Base-by-base conservation (phyloP, 37 sponge, comb jelly and placozoan genomes). In the Cliona cf. orientalis region DNA sequence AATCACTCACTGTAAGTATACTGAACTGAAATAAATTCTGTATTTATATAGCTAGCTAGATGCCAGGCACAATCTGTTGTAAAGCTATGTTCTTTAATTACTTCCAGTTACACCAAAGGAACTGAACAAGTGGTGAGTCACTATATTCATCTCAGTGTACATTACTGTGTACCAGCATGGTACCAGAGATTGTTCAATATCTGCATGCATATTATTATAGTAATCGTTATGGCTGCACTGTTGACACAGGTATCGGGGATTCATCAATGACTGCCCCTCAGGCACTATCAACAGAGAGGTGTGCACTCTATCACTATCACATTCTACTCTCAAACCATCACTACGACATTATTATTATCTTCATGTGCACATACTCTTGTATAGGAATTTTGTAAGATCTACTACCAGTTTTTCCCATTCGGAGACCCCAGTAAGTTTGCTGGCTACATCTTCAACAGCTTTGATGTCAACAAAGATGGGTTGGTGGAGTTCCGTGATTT, bases 251-350 rank as follows among this genome's bases (percentile, higher is more conserved):
- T 94, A 87, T 62, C 74, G 72, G 84, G 86, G 82, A 38, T 94
- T 94, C 66, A 69, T 90, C 28, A 66, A 72, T 75, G 94, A 94
- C 69, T 94, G 91, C 64, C 94, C 94, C 19, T 83, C 91, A 25
- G 94, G 94, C 6, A 71, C 65, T 25, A 22, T 91, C 36, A 80
- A 61, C 28, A 42, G 68, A 46, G 66, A 91, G 82, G 91, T 76
- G 77, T 35, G 21, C 11, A 31, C 36, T 26, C 3, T 65, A 37
- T 38, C 33, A 7, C 4, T 12, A 41, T 33, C 34, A 22, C 41
- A 68, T 17, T 49, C 49, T n/a, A 36, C 22, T 67, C 36, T 5
- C 37, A 7, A 37, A 34, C 42, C 31, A 55, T 41, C 3, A 33
- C 70, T 41, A n/a, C n/a, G n/a, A n/a, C 34, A n/a, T n/a, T n/a